Evolutionary conservation across 1,140 invertebrate genomes (phyloP), one percentile per base, ranked within the genome.

Genomic region (Battus philenor): DNA sequence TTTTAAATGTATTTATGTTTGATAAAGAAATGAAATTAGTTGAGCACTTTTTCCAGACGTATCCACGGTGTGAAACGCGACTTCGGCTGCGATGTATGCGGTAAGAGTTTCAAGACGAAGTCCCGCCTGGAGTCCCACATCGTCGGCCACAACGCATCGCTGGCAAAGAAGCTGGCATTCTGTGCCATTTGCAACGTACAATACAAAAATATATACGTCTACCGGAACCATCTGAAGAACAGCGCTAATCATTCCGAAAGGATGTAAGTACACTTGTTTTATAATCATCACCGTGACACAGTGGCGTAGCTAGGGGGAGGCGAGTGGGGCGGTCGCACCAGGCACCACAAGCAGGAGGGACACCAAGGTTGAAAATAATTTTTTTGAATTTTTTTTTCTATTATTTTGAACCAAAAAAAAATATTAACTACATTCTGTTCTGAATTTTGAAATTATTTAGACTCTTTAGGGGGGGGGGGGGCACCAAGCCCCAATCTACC

Each of bases 171-270:
- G 5, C 20, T 71, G 3, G 41, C 68, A 0, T 75, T 62, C 43
- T 75, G 71, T 22, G 9, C 12, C 0, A 2, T n/a, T 0, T 75
- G 71, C 12, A 16, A 47, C 0, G 44, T 72, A 0, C 71, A 75
- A 13, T 75, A 69, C 24, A 72, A 72, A 17, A 68, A 67, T 9
- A 56, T 75, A 9, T 53, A 62, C 2, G 58, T 68, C 0, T 72
- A 69, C 4, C 57, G 71, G 15, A 66, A 55, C 11, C 71, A 75
- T 48, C 48, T 75, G 49, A 65, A 34, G 24, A 62, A 59, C n/a
- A 75, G 63, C 15, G 30, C 46, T 1, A 58, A 61, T 6, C 71
- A 75, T 29, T 45, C 57, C 0, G 55, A 71, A 26, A 52, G 33
- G 26, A 1, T 11, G 70, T 74, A 16, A 54, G 63, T 59, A 9